A percentile compares a stretch with the other conserved stretches of the same genome.
phyloP scores from a whole-genome alignment of 2,888 invertebrate genomes.

The Rhopalosiphum nymphaeae region DNA sequence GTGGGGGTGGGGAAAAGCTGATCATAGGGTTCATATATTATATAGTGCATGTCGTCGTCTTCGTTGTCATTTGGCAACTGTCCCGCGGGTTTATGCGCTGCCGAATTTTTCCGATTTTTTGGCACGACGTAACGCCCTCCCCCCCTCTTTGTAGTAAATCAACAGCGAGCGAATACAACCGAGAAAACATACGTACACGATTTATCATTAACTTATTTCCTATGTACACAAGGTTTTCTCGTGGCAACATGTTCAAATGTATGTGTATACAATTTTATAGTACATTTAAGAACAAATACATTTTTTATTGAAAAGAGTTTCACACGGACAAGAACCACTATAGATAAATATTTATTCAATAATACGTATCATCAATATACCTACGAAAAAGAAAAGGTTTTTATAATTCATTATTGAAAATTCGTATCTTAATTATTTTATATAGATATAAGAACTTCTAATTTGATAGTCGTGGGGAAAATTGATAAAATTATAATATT shows the following conservation, averaged over 20 bases:
- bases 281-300: not conserved
- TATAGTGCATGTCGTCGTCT: not conserved
- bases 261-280: not conserved
- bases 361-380: not conserved
- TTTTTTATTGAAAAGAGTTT: not conserved
- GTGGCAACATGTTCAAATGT: not conserved
- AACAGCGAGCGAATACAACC: not conserved
- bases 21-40: not conserved
- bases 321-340: not conserved
- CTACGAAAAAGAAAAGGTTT: not conserved
- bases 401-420: not conserved
- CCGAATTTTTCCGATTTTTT: constrained; percentile 41
- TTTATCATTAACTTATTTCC: not conserved
- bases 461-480: not conserved
- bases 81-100: constrained; percentile 18
- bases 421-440: not conserved
- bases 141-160: not conserved
- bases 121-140: not conserved
- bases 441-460: not conserved
- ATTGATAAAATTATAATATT: not conserved
- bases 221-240: not conserved
- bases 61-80: constrained; percentile 31
- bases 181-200: not conserved
- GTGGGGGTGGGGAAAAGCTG: not conserved
- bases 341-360: not conserved